A percentile compares a stretch with the other conserved stretches of the same genome.
Conservation (phyloP, 2,888 invertebrate species). For the Tenthredo mesomela region DNA sequence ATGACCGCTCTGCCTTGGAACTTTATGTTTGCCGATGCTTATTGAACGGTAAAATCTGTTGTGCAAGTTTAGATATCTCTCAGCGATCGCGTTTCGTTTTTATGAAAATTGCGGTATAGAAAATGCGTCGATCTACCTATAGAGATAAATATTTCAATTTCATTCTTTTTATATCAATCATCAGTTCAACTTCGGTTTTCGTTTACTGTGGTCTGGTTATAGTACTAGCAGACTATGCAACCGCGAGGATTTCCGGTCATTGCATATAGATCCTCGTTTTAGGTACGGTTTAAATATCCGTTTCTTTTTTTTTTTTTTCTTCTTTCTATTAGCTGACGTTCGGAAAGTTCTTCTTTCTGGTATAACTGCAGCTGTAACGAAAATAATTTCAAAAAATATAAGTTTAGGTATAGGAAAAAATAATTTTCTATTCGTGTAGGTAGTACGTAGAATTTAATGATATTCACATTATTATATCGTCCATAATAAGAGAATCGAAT, state of each 20-base stretch:
- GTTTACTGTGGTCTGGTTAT: neutral
- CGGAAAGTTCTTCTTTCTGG: neutral
- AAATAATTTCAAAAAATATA: no score
- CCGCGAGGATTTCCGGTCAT: conserved; percentile 5
- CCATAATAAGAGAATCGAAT: neutral
- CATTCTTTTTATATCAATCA: neutral
- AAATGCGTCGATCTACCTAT: neutral
- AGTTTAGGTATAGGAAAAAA: no score
- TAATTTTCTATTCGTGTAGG: no score
- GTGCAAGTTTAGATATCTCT: conserved; percentile 34
- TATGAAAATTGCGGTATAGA: conserved; percentile 3
- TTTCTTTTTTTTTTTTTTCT: no score
- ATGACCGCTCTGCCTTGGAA: neutral
- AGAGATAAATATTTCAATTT: neutral
- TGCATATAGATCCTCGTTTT: neutral
- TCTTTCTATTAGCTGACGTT: neutral
- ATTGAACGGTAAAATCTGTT: conserved; percentile 42
- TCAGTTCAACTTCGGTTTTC: neutral
- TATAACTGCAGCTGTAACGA: no score
- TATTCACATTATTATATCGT: neutral
- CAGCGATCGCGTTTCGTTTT: neutral
- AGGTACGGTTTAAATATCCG: neutral
- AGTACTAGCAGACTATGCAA: neutral
- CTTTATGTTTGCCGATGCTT: neutral
- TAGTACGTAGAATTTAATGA: no score